phyloP scores from a whole-genome alignment of 1,140 invertebrate genomes.

The Pissodes strobi region DNA sequence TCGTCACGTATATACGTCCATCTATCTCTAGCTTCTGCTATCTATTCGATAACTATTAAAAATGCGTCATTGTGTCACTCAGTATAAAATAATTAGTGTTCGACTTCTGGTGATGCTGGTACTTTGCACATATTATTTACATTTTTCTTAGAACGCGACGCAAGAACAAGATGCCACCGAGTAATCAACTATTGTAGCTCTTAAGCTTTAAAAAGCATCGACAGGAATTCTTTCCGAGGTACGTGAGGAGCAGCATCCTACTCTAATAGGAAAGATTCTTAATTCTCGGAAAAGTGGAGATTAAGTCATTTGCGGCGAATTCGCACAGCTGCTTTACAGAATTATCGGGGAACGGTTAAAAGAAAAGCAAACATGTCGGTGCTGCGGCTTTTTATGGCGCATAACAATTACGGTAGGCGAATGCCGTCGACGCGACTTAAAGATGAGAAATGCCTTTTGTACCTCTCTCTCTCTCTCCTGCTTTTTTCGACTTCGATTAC shows the following conservation, averaged over 20 bases:
- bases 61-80: too few species aligned
- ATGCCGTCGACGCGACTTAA: constrained; percentile 39
- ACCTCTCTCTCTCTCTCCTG: not conserved
- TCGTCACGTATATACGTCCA: too few species aligned
- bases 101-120: too few species aligned
- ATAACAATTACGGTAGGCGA: constrained; percentile 46
- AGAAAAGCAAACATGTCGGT: constrained; percentile 47
- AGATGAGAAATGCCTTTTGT: constrained; percentile 30
- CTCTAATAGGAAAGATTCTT: constrained; percentile 30
- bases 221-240: constrained; percentile 20
- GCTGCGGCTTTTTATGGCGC: constrained; percentile 45
- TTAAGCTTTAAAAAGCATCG: constrained; percentile 15
- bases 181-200: constrained; percentile 26
- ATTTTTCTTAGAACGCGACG: constrained; percentile 16
- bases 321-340: constrained; percentile 46
- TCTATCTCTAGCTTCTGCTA: too few species aligned
- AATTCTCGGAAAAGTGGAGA: constrained; percentile 43
- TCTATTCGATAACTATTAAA: too few species aligned
- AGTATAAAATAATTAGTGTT: too few species aligned
- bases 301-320: constrained; percentile 49
- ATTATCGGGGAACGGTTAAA: constrained; percentile 41
- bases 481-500: not conserved
- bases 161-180: constrained; percentile 25
- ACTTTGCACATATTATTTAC: constrained; percentile 11
- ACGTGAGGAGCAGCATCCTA: constrained; percentile 12